Evolutionary conservation across 1,140 invertebrate genomes (phyloP).

Genomic region (Tenebrio molitor): DNA sequence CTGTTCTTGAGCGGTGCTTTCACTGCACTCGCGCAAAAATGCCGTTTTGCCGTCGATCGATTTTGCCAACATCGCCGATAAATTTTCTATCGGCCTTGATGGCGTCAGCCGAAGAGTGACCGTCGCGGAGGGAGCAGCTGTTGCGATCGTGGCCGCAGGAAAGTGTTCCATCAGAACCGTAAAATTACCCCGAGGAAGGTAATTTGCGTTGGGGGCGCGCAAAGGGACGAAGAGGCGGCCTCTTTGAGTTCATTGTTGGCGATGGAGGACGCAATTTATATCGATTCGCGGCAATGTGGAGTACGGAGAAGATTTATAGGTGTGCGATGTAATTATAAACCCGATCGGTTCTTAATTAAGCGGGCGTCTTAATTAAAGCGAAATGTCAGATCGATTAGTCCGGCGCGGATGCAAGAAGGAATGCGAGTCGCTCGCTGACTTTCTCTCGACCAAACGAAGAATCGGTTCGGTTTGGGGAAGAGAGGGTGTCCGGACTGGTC

Average conservation of each 20-base stretch:
- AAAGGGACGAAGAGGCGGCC: not conserved
- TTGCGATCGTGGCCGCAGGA: not conserved
- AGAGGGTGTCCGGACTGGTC: no score
- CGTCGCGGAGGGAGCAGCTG: not conserved
- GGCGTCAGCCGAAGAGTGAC: not conserved
- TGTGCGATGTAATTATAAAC: slow-evolving; percentile 4
- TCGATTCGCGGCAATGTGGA: not conserved
- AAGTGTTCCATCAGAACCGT: not conserved
- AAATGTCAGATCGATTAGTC: slow-evolving; percentile 27
- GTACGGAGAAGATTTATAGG: not conserved
- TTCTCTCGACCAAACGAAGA: no score
- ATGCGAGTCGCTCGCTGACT: not conserved
- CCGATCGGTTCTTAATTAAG: slow-evolving; percentile 9
- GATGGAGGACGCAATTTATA: no score
- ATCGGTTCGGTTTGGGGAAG: no score
- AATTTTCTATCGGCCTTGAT: slow-evolving; percentile 1
- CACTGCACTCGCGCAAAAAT: slow-evolving; percentile 3
- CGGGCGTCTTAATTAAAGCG: slow-evolving; percentile 33
- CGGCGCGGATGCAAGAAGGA: not conserved
- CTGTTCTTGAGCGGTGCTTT: slow-evolving; percentile 19
- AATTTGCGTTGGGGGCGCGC: no score
- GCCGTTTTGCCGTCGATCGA: not conserved
- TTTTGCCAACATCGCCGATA: slow-evolving; percentile 4
- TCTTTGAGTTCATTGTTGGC: no score
- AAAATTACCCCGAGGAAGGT: not conserved